Evolutionary conservation across 1,140 invertebrate genomes (phyloP).

Genomic region (Panonychus citri): DNA sequence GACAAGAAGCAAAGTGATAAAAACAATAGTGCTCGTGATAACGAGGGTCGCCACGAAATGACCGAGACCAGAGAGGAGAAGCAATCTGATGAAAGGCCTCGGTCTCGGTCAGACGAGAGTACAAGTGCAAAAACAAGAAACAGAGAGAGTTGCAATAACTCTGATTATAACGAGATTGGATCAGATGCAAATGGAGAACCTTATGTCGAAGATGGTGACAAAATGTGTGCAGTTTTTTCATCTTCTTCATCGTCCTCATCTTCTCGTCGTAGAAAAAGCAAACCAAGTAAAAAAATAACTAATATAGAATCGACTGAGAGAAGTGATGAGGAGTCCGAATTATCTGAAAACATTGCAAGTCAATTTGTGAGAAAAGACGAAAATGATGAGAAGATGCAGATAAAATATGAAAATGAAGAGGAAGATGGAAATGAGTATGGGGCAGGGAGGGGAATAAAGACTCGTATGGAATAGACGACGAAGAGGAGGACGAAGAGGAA

Average conservation of each 20-base stretch:
- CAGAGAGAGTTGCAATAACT: too few relatives aligned
- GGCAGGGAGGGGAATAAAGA: too few relatives aligned
- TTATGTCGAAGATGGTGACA: neutral
- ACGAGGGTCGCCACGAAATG: too few relatives aligned
- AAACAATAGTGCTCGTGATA: too few relatives aligned
- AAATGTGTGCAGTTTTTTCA: neutral
- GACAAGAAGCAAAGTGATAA: neutral
- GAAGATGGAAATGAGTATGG: too few relatives aligned
- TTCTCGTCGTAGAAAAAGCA: constrained; percentile 2
- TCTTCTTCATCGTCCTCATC: neutral
- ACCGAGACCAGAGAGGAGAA: too few relatives aligned
- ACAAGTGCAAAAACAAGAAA: neutral
- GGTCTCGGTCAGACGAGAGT: too few relatives aligned
- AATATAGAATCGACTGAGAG: neutral
- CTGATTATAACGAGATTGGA: neutral
- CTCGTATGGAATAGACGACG: neutral
- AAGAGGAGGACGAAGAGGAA: neutral
- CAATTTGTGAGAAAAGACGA: too few relatives aligned
- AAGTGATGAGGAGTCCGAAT: neutral
- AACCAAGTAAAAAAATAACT: constrained; percentile 4
- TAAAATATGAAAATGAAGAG: neutral
- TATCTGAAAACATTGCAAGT: too few relatives aligned
- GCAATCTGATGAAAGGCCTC: too few relatives aligned
- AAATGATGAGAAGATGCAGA: neutral
- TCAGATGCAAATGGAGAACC: neutral